These are phyloP conservation scores for Philereme vetulata DNA, from an alignment of 2,888 invertebrate species.

Conservation along the genomic window DNA sequence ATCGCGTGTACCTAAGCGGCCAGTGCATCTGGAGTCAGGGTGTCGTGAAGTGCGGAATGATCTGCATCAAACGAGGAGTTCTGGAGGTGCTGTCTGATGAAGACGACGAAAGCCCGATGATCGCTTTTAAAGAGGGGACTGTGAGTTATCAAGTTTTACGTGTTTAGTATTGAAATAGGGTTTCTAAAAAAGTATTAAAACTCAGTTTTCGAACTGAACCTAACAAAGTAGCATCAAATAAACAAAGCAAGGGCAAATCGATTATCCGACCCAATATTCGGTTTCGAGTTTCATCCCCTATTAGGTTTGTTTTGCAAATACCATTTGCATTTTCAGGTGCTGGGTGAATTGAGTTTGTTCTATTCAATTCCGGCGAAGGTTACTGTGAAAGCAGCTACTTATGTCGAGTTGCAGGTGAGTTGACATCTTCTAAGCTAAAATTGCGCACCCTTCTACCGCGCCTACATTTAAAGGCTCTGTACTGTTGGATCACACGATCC, in stretches of 20 bases:
- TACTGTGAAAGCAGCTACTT: conserved; percentile 76
- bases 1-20: conserved; percentile 67
- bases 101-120: conserved; percentile 81
- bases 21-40: conserved; percentile 75
- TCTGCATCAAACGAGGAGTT: conserved; percentile 74
- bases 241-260: conserved; percentile 6
- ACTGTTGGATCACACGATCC: too few species aligned
- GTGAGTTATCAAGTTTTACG: conserved; percentile 50
- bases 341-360: conserved; percentile 74
- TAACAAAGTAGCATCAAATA: background rate
- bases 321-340: conserved; percentile 56
- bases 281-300: background rate
- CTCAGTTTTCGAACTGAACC: too few species aligned
- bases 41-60: conserved; percentile 73
- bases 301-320: conserved; percentile 20
- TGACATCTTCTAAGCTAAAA: background rate
- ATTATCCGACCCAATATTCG: background rate
- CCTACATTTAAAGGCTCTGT: too few species aligned
- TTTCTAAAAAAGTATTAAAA: too few species aligned
- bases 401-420: conserved; percentile 73
- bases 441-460: too few species aligned
- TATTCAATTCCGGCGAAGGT: conserved; percentile 78
- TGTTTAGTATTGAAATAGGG: too few species aligned
- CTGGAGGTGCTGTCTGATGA: conserved; percentile 81
- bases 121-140: conserved; percentile 76